Base-by-base conservation (phyloP, 1,140 invertebrate species). In the Drosophila leontia region DNA sequence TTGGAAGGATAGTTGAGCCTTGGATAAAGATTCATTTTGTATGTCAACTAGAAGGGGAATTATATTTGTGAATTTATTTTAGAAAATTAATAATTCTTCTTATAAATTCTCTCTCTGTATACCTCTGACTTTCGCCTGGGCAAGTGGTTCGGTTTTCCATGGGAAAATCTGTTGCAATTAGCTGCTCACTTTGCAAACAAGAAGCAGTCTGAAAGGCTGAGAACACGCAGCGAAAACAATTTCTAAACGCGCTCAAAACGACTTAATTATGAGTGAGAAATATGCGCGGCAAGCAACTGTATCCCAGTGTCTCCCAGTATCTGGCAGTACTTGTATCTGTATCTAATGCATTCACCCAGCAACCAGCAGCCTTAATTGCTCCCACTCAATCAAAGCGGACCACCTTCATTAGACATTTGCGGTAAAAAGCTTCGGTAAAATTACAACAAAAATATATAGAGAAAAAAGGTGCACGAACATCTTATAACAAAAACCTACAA, bases 341-440 rank as follows among this genome's bases (percentile, higher is more conserved):
- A 55, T 53, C 70, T 56, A 44, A 55, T 57, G 68, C 57, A 37
- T 2, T 32, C 61, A 37, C 26, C 23, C 23, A 2, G 19, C 32
- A 17, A 42, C 15, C 15, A 41, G 17, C 8, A 35, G 35, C 68
- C 69, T 82, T 90, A 90, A 90, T 90, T 90, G 85, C 86, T 77
- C 86, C 85, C 85, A 88, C 84, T 88, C 84, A 84, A 90, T 88
- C 84, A 88, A 88, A 88, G 85, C 85, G 84, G 84, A 82, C 77
- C 85, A 88, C 88, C 84, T 90, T 88, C 85, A 88, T 88, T 90
- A 90, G 85, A 84, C 85, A 91, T 90, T 90, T 90, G 85, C 85
- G 85, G 85, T 90, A 85, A 85, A 90, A 87, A 80, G 53, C 67
- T 63, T 70, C 63, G 63, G 67, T 32, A 70, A 70, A 70, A 69